These are phyloP conservation scores for Rafetus swinhoei DNA, from an alignment of 2,113 vertebrate species.

Conservation along the genomic window DNA sequence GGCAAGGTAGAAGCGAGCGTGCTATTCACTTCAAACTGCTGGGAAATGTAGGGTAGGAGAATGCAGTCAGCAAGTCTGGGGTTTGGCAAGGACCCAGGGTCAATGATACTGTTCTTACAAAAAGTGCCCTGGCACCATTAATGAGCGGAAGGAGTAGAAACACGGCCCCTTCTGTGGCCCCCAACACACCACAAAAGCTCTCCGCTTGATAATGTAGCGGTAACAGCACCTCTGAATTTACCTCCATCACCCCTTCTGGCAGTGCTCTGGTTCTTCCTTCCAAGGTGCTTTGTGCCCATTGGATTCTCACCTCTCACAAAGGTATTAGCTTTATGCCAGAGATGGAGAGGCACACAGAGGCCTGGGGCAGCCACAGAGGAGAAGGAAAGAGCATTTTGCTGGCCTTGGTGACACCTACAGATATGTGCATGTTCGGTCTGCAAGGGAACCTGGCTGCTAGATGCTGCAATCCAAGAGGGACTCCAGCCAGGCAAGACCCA, in stretches of 20 bases:
- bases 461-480: neutral
- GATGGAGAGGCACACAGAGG: neutral
- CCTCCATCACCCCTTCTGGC: neutral
- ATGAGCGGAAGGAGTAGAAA: neutral
- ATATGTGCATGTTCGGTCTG: no score
- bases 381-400: neutral
- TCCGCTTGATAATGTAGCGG: neutral
- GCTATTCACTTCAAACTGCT: neutral
- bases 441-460: neutral
- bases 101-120: neutral
- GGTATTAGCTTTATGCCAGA: neutral
- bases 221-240: neutral
- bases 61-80: accelerated
- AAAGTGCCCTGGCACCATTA: neutral
- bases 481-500: neutral
- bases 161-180: neutral
- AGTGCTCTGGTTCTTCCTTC: neutral
- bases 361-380: neutral
- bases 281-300: neutral
- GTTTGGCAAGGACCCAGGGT: neutral
- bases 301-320: neutral
- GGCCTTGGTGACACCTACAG: neutral
- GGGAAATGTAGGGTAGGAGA: neutral
- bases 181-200: neutral
- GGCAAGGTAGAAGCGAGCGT: accelerated